Conservation (phyloP, 2,113 vertebrate species). For the Marmota flaviventris region DNA sequence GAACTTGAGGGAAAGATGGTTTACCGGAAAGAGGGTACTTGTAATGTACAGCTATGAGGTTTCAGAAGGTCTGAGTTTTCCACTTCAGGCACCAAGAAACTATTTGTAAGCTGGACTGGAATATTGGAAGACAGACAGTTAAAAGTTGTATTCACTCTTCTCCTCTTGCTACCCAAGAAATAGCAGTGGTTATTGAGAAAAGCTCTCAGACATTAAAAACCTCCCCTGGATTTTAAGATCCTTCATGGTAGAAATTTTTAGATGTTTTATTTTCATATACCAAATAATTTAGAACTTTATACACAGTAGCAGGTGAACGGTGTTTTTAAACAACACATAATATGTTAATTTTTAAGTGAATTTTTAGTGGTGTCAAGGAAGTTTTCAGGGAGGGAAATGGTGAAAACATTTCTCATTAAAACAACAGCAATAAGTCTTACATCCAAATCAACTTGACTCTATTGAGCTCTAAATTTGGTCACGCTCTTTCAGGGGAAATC, state of each 20-base stretch:
- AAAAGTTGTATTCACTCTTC: neutral
- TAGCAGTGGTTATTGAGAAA: neutral
- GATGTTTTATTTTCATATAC: neutral
- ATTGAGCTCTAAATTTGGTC: neutral
- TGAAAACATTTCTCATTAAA: conserved; percentile 28
- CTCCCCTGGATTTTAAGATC: neutral
- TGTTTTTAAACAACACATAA: neutral
- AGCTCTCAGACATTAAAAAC: neutral
- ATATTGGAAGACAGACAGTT: neutral
- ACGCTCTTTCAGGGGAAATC: conserved; percentile 30
- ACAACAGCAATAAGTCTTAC: neutral
- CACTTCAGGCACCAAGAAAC: neutral
- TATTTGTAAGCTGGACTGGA: neutral
- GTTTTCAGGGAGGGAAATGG: neutral
- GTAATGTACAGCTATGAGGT: neutral
- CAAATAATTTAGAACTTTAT: neutral
- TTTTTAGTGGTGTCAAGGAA: neutral
- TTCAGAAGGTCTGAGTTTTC: neutral
- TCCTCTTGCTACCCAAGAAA: neutral
- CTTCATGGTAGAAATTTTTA: neutral
- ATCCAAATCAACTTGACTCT: neutral
- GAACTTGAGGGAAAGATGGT: neutral
- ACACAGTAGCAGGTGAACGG: neutral
- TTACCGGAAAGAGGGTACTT: neutral
- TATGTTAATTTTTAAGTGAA: neutral